Evolutionary conservation across 2,797 vertebrate species (phyloP), one percentile per base, ranked within the genome.

Genomic region (Zalophus californianus): DNA sequence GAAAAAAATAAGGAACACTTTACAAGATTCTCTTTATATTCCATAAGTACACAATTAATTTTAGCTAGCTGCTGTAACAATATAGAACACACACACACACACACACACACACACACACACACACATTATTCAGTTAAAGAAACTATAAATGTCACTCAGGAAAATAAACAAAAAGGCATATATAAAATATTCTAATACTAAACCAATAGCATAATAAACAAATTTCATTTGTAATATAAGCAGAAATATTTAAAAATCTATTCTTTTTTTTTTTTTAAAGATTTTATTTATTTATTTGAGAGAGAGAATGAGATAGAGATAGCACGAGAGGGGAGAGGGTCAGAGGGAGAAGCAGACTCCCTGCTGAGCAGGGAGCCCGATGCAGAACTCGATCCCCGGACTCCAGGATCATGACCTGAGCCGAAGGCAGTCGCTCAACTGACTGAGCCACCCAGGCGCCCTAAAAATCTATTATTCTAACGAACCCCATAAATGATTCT

Each of bases 131-230:
- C n/a, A 96, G 62, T 38, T 66, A 94, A 96, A 73, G 18, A 94
- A 88, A 64, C 25, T 91, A 70, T 66, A 88, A 96, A 90, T 92
- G 35, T 82, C 73, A 54, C 14, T 70, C 48, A 73, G 32, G 29
- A 87, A 97, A 96, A 87, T 90, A 89, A 90, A 83, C 29, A 83
- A 23, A 93, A 95, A 96, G 27, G 32, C 38, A 89, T 64, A 92
- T 88, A 70, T 82, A 85, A 92, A 95, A 85, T 27, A 85, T 56
- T 62, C 11, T 70, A 84, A 92, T 78, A 56, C 15, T n/a, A 90
- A 86, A 94, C 2, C 13, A 77, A 70, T 0, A 83, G 62, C 20
- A 70, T 83, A 60, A 48, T 94, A 60, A 86, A 18, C 75, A 98
- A 92, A 86, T 86, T 48, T 89, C 82, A 90, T 87, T 72, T 3